Evolutionary conservation across 64 coral and sea anemone genomes (phyloP).

Genomic region (Pocillopora verrucosa): DNA sequence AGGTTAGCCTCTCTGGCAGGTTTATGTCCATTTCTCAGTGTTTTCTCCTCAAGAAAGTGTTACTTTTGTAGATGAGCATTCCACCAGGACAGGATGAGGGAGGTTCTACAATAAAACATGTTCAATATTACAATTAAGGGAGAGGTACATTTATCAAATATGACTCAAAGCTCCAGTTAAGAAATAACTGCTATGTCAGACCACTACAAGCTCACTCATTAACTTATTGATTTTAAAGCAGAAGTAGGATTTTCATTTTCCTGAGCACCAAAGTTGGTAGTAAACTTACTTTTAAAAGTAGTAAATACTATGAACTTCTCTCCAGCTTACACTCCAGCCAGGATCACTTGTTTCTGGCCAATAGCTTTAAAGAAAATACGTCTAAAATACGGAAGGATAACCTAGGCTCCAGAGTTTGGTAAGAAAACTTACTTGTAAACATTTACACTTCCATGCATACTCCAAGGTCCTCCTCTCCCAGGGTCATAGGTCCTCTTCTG

Average conservation of each 20-base stretch:
- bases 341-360: too few relatives aligned
- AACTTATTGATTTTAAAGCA: too few relatives aligned
- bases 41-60: not conserved
- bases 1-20: too few relatives aligned
- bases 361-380: not conserved
- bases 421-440: conserved; percentile 68
- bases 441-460: conserved; percentile 85
- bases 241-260: too few relatives aligned
- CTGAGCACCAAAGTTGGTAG: too few relatives aligned
- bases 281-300: too few relatives aligned
- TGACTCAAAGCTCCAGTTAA: not conserved
- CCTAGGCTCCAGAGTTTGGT: not conserved
- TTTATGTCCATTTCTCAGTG: not conserved
- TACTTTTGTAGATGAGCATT: not conserved
- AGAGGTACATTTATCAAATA: too few relatives aligned
- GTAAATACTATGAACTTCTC: too few relatives aligned
- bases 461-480: conserved; percentile 91
- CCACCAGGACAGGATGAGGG: not conserved
- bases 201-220: too few relatives aligned
- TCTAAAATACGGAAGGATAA: not conserved
- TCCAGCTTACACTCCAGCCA: too few relatives aligned
- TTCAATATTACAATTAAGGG: not conserved
- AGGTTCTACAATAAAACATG: not conserved
- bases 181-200: not conserved
- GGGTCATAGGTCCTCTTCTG: conserved; percentile 62